These are phyloP conservation scores for Ictalurus furcatus DNA, from an alignment of 2,113 vertebrate genomes.

Conservation along the genomic window DNA sequence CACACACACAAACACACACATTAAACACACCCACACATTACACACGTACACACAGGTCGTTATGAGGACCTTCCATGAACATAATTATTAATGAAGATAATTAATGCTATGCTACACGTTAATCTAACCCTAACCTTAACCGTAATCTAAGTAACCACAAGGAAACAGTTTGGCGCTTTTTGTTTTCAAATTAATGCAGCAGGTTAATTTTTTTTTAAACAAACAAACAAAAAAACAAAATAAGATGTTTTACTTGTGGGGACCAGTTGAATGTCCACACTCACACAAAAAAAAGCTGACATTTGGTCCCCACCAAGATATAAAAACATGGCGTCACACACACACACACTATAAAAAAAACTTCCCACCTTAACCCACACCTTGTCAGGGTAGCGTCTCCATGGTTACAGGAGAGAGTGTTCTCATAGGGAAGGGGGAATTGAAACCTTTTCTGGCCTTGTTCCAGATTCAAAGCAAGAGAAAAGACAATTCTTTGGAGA, in stretches of 20 bases:
- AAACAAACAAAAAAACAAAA: not conserved
- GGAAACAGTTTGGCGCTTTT: not conserved
- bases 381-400: conserved; percentile 1
- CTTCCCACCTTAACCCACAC: conserved; percentile 12
- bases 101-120: not conserved
- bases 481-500: not conserved
- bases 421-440: conserved; percentile 60
- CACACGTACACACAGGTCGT: not conserved
- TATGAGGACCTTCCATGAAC: not conserved
- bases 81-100: not conserved
- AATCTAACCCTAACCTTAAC: not conserved
- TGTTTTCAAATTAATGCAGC: not conserved
- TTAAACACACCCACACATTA: not conserved
- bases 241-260: not conserved
- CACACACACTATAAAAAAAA: not conserved
- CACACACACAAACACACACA: not conserved
- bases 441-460: conserved; percentile 63
- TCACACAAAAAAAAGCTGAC: too few relatives aligned
- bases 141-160: not conserved
- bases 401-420: conserved; percentile 52
- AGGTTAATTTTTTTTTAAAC: not conserved
- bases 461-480: conserved; percentile 44
- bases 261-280: not conserved
- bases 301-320: not conserved
- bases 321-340: not conserved